Conservation (phyloP, 2,888 invertebrate species). For the Parnassius smintheus region DNA sequence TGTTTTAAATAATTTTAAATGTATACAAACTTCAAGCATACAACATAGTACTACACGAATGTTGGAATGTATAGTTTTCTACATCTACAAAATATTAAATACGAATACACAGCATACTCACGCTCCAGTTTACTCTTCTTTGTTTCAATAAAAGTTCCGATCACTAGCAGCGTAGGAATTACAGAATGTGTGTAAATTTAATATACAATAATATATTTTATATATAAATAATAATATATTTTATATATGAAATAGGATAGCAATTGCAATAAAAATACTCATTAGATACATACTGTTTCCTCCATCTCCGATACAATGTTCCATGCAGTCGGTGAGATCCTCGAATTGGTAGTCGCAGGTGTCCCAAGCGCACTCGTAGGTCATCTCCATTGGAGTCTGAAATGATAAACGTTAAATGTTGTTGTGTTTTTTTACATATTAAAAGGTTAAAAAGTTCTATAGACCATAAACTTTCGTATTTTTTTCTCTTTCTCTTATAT, state of each 20-base stretch:
- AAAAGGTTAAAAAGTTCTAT: no score
- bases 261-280: slow-evolving; percentile 2
- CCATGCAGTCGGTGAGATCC: slow-evolving; percentile 91
- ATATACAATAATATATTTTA: neutral
- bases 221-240: no score
- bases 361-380: slow-evolving; percentile 95
- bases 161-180: slow-evolving; percentile 59
- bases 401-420: neutral
- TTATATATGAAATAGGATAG: neutral
- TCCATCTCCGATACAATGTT: slow-evolving; percentile 92
- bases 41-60: no score
- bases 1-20: no score
- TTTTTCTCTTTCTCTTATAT: no score
- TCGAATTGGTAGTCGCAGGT: slow-evolving; percentile 97
- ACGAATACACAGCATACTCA: slow-evolving; percentile 47
- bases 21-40: no score
- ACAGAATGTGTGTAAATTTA: slow-evolving; percentile 12
- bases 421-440: no score
- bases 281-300: slow-evolving; percentile 83
- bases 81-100: no score
- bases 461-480: no score
- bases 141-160: slow-evolving; percentile 64
- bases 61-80: no score
- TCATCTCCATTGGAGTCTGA: slow-evolving; percentile 74
- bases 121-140: slow-evolving; percentile 67